Conservation (phyloP, 2,113 vertebrate genomes). For the Rynchops niger region DNA sequence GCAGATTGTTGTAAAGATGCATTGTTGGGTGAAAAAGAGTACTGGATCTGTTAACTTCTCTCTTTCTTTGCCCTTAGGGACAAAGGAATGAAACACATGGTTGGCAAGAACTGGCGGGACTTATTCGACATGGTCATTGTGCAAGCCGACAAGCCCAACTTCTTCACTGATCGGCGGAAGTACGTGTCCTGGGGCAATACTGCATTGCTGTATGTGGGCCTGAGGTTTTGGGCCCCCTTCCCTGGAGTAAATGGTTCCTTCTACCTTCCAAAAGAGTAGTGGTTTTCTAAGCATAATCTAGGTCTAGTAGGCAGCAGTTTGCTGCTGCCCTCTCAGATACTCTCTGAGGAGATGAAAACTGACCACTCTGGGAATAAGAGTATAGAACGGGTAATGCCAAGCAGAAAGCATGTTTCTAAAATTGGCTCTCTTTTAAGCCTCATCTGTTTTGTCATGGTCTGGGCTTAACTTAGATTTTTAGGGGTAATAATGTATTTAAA, state of each 20-base stretch:
- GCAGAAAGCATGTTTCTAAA: not conserved
- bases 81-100: conserved; percentile 85
- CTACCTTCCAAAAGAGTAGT: not conserved
- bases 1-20: not conserved
- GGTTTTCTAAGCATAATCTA: not conserved
- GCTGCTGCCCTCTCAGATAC: not conserved
- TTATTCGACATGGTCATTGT: conserved; percentile 83
- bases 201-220: not conserved
- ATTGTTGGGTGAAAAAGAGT: not conserved
- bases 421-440: not conserved
- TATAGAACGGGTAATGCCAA: not conserved
- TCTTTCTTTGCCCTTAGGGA: conserved; percentile 61
- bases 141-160: conserved; percentile 82
- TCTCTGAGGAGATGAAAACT: not conserved
- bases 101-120: conserved; percentile 80
- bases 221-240: not conserved
- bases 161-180: conserved; percentile 82
- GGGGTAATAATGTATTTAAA: not conserved
- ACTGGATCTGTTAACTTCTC: not conserved
- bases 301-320: not conserved
- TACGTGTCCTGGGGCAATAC: conserved; percentile 1
- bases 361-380: not conserved
- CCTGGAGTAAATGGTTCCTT: not conserved
- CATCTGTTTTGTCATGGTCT: not conserved
- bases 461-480: not conserved